phyloP scores from a whole-genome alignment of 2,888 invertebrate genomes.

The Drosophila villosipedis region DNA sequence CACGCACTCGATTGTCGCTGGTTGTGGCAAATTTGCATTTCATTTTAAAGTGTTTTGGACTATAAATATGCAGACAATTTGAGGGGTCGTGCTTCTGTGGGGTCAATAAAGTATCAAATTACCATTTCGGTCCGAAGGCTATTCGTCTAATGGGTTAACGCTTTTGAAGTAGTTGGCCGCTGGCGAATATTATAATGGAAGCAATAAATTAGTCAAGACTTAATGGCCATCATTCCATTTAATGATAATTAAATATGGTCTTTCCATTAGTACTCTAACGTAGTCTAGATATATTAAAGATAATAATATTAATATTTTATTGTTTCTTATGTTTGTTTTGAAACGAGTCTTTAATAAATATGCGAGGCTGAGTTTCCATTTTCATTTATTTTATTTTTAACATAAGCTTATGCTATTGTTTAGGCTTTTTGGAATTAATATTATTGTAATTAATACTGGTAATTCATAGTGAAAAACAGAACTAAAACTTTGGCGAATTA shows the following conservation, averaged over 20 bases:
- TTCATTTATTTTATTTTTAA: background rate
- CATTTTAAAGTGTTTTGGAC: constrained; percentile 58
- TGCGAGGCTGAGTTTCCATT: background rate
- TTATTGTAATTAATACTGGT: background rate
- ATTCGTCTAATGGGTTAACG: constrained; percentile 61
- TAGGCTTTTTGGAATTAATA: background rate
- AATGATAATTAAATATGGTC: constrained; percentile 47
- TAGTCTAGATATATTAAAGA: background rate
- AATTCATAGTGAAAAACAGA: too few species aligned
- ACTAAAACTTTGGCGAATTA: background rate
- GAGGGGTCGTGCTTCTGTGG: constrained; percentile 2
- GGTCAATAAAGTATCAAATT: constrained; percentile 69
- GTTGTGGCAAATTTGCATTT: constrained; percentile 55
- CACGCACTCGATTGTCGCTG: constrained; percentile 11
- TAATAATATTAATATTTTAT: background rate
- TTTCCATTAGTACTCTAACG: background rate
- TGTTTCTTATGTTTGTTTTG: background rate
- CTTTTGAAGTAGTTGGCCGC: constrained; percentile 49
- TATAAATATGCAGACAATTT: constrained; percentile 31
- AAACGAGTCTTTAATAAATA: background rate
- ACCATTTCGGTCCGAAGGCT: constrained; percentile 51
- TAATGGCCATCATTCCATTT: constrained; percentile 5
- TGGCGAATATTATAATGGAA: constrained; percentile 8
- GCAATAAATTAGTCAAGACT: constrained; percentile 11
- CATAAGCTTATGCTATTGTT: background rate